Conservation (phyloP, 1,140 invertebrate species). For the Brachionus rotundiformis region DNA sequence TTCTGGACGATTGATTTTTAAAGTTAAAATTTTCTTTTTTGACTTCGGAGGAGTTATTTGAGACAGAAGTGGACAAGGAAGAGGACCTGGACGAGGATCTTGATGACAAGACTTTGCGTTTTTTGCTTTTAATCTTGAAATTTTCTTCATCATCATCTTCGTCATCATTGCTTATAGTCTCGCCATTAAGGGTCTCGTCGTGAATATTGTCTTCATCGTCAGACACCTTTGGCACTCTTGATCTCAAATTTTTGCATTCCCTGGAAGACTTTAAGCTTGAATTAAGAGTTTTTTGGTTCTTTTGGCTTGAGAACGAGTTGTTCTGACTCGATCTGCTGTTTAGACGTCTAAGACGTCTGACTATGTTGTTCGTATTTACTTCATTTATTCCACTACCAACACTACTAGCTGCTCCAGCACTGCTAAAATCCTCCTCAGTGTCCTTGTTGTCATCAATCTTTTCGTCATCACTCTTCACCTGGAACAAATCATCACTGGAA, state of each 20-base stretch:
- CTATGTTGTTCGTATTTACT: conserved; percentile 20
- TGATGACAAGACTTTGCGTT: neutral
- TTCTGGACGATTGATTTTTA: neutral
- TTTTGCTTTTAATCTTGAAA: conserved; percentile 6
- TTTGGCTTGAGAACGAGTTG: conserved; percentile 14
- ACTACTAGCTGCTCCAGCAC: conserved; percentile 49
- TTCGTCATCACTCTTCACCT: conserved; percentile 46
- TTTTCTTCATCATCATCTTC: neutral
- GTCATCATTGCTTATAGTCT: neutral
- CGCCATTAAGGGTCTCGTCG: neutral
- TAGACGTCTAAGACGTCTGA: conserved; percentile 1
- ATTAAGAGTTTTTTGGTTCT: neutral
- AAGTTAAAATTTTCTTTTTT: conserved; percentile 32
- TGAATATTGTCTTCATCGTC: neutral
- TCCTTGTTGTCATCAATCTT: neutral
- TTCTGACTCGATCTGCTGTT: conserved; percentile 27
- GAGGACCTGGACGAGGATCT: conserved; percentile 23
- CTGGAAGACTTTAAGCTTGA: neutral
- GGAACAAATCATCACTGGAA: conserved; percentile 37
- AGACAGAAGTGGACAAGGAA: neutral
- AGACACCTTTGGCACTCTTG: neutral
- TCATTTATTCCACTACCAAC: conserved; percentile 46
- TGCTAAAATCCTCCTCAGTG: conserved; percentile 41
- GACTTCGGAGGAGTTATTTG: neutral
- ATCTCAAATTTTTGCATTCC: neutral